phyloP scores from a whole-genome alignment of 2,113 vertebrate species.

The Colossoma macropomum region DNA sequence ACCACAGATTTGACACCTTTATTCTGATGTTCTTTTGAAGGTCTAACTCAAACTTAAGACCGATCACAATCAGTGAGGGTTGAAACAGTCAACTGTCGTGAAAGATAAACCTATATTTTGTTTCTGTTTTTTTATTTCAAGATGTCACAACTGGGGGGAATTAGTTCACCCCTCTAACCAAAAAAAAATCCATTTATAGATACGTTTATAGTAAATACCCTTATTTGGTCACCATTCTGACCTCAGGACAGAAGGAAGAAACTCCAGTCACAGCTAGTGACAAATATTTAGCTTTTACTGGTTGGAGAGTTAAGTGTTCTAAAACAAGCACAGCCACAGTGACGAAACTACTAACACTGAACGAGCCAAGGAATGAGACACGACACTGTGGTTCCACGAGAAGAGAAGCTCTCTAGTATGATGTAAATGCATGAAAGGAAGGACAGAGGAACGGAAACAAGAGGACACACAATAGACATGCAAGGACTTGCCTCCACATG shows the following conservation, averaged over 20 bases:
- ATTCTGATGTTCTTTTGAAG: too few relatives aligned
- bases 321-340: background rate
- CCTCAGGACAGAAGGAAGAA: background rate
- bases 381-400: background rate
- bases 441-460: background rate
- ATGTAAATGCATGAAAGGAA: background rate
- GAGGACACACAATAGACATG: background rate
- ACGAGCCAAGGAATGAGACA: background rate
- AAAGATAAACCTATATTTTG: too few relatives aligned
- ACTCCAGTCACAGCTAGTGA: background rate
- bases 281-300: conserved; percentile 30
- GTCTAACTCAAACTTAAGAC: too few relatives aligned
- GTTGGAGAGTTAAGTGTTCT: background rate
- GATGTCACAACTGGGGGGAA: too few relatives aligned
- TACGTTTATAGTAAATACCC: conserved; percentile 7
- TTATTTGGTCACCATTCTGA: background rate
- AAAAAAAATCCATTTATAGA: conserved; percentile 26
- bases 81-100: too few relatives aligned
- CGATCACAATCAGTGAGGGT: too few relatives aligned
- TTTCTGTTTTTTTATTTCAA: too few relatives aligned
- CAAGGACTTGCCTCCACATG: conserved; percentile 20
- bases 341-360: background rate
- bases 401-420: background rate
- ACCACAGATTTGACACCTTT: too few relatives aligned
- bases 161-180: too few relatives aligned